phyloP scores from a whole-genome alignment of 2,113 vertebrate genomes.

The Ptyas mucosa region DNA sequence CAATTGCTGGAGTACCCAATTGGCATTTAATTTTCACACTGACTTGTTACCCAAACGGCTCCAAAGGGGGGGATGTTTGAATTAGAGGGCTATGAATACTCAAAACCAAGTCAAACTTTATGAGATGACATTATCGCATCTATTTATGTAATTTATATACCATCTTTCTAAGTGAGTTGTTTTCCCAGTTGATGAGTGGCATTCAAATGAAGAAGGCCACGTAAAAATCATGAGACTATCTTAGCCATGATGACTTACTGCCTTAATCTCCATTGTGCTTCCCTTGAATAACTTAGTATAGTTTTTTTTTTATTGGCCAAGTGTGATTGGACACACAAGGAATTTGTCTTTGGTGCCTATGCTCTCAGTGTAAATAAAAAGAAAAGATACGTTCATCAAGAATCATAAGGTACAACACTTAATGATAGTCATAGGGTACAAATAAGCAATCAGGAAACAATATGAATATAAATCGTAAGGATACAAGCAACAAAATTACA shows the following conservation, averaged over 20 bases:
- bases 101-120: not conserved
- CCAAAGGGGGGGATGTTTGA: not conserved
- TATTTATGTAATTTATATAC: not conserved
- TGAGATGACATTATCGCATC: not conserved
- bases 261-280: not conserved
- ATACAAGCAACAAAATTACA: too few relatives aligned
- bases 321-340: too few relatives aligned
- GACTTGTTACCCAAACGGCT: not conserved
- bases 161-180: not conserved
- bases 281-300: not conserved
- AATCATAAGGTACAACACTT: too few relatives aligned
- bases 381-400: too few relatives aligned
- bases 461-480: too few relatives aligned
- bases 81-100: not conserved
- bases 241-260: not conserved
- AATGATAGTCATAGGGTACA: too few relatives aligned
- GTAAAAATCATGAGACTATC: not conserved
- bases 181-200: not conserved
- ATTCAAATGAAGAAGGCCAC: not conserved
- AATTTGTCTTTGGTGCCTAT: too few relatives aligned
- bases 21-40: not conserved
- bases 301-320: too few relatives aligned
- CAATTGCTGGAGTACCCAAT: not conserved
- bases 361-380: too few relatives aligned
- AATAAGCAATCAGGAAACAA: too few relatives aligned